phyloP scores from a whole-genome alignment of 2,797 vertebrate species.

The Botia almorhae region DNA sequence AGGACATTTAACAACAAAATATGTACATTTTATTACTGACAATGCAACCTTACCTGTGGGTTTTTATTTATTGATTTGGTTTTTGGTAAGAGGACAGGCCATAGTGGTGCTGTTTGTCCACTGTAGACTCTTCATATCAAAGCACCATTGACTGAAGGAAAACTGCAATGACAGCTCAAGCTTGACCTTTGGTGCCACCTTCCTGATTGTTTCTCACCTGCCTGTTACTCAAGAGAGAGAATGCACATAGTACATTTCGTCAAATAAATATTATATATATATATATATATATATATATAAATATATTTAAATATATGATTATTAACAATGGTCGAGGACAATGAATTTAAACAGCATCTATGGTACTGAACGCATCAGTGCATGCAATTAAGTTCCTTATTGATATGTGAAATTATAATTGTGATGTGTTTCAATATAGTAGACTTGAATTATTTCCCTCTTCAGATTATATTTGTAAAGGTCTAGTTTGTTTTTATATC shows the following conservation, averaged over 20 bases:
- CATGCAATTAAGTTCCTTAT: slow-evolving; percentile 87
- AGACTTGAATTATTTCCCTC: slow-evolving; percentile 84
- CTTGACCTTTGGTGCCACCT: slow-evolving; percentile 61
- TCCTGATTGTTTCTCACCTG: slow-evolving; percentile 73
- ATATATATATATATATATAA: slow-evolving; percentile 71
- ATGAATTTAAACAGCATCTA: slow-evolving; percentile 85
- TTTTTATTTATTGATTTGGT: slow-evolving; percentile 70
- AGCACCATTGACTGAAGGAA: slow-evolving; percentile 40
- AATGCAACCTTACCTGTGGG: slow-evolving; percentile 72
- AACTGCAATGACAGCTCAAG: slow-evolving; percentile 54
- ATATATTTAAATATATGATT: slow-evolving; percentile 70
- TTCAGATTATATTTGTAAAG: slow-evolving; percentile 82
- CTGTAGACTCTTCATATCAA: slow-evolving; percentile 45
- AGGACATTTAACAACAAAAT: slow-evolving; percentile 63
- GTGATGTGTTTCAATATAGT: slow-evolving; percentile 88
- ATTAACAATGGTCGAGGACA: slow-evolving; percentile 68
- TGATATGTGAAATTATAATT: slow-evolving; percentile 87
- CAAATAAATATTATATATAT: slow-evolving; percentile 65
- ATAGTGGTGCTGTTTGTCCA: slow-evolving; percentile 51
- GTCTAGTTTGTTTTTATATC: slow-evolving; percentile 80
- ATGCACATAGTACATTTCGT: slow-evolving; percentile 66
- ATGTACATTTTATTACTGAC: slow-evolving; percentile 69
- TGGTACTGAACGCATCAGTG: slow-evolving; percentile 85
- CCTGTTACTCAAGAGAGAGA: slow-evolving; percentile 70
- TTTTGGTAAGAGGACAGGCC: slow-evolving; percentile 63